These are phyloP conservation scores for Mustela lutreola DNA, from an alignment of 2,113 vertebrate species.

Conservation along the genomic window DNA sequence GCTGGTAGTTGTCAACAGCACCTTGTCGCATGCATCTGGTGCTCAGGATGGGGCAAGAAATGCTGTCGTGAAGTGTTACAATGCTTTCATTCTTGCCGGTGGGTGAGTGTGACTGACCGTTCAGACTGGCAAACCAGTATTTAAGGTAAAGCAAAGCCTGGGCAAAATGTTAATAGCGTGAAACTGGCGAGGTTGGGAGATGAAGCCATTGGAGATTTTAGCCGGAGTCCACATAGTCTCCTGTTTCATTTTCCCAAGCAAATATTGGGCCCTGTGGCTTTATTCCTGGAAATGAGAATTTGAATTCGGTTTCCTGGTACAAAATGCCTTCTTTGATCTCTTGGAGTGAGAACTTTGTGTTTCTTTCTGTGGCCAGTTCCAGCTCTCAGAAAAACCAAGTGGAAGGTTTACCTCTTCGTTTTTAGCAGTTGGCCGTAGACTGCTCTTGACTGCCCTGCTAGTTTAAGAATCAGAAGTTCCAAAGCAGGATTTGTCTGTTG, in stretches of 20 bases:
- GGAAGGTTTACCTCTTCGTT: slow-evolving; percentile 66
- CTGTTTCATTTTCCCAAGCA: slow-evolving; percentile 74
- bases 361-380: slow-evolving; percentile 67
- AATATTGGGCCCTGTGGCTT: slow-evolving; percentile 75
- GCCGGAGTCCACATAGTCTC: slow-evolving; percentile 63
- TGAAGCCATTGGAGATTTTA: slow-evolving; percentile 67
- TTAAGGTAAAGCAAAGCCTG: slow-evolving; percentile 41
- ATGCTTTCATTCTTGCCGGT: background rate
- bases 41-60: slow-evolving; percentile 11
- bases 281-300: slow-evolving; percentile 83
- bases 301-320: slow-evolving; percentile 80
- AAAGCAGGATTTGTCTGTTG: slow-evolving; percentile 18
- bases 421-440: background rate
- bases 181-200: slow-evolving; percentile 62
- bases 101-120: background rate
- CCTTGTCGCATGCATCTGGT: background rate
- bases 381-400: slow-evolving; percentile 66
- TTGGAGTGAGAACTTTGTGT: slow-evolving; percentile 72
- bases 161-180: slow-evolving; percentile 48
- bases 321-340: slow-evolving; percentile 81
- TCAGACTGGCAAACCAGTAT: background rate
- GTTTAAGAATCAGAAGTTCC: slow-evolving; percentile 34
- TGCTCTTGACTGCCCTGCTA: background rate
- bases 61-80: background rate
- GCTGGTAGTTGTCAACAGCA: slow-evolving; percentile 35